These are phyloP conservation scores for Dolomedes plantarius DNA, from an alignment of 2,888 invertebrate species.

Conservation along the genomic window DNA sequence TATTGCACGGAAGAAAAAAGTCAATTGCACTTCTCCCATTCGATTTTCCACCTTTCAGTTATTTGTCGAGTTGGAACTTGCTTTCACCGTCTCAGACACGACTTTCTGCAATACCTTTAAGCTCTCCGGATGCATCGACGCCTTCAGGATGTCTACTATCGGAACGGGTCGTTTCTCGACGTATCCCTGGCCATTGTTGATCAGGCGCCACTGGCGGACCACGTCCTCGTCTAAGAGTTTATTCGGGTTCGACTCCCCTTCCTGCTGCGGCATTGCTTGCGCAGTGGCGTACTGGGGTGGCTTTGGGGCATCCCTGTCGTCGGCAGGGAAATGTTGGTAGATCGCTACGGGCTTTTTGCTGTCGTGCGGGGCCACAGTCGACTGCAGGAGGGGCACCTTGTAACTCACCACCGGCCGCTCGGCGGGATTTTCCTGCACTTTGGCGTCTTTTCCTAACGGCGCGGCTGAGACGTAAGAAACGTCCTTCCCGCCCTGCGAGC, in stretches of 20 bases:
- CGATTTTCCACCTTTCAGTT: neutral
- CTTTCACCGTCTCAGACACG: neutral
- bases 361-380: slow-evolving; percentile 41
- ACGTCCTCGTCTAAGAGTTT: slow-evolving; percentile 33
- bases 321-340: slow-evolving; percentile 9
- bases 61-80: neutral
- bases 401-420: slow-evolving; percentile 44
- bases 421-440: neutral
- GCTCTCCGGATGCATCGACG: slow-evolving; percentile 14
- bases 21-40: neutral
- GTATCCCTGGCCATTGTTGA: slow-evolving; percentile 29
- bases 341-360: slow-evolving; percentile 33
- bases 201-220: slow-evolving; percentile 31
- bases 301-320: neutral
- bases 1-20: too few species aligned
- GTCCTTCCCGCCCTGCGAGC: neutral
- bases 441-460: neutral
- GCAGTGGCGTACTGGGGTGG: slow-evolving; percentile 26
- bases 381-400: slow-evolving; percentile 17
- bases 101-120: slow-evolving; percentile 25
- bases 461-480: neutral
- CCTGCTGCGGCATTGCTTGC: slow-evolving; percentile 7
- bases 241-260: slow-evolving; percentile 37
- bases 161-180: slow-evolving; percentile 53
- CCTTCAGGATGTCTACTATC: slow-evolving; percentile 2